Percentiles rank a stretch among this genome's conserved stretches.
Evolutionary conservation across 1,140 invertebrate genomes (phyloP).

Genomic region (Lerema accius): DNA sequence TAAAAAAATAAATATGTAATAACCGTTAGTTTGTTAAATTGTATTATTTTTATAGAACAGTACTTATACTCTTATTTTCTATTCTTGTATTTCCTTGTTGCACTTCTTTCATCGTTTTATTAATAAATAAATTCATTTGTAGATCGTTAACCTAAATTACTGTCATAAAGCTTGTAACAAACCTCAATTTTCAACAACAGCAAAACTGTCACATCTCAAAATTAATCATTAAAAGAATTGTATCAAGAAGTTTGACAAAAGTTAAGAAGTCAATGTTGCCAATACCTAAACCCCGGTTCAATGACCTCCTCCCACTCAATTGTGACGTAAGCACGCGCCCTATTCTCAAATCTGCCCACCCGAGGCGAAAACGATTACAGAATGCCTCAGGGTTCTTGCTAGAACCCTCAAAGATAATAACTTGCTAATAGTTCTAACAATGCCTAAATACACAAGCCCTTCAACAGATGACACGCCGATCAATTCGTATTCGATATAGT

Average conservation of each 20-base stretch:
- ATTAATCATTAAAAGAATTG: not conserved
- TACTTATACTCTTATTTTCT: no score
- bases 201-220: no score
- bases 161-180: no score
- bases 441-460: constrained; percentile 57
- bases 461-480: constrained; percentile 61
- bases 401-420: constrained; percentile 51
- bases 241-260: not conserved
- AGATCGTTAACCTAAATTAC: no score
- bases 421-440: constrained; percentile 56
- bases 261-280: not conserved
- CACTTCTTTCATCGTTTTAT: no score
- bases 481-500: constrained; percentile 48
- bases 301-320: constrained; percentile 48
- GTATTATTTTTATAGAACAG: no score
- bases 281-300: constrained; percentile 34
- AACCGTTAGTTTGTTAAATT: no score
- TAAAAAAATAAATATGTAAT: not conserved
- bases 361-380: constrained; percentile 64
- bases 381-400: constrained; percentile 40
- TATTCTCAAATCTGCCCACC: constrained; percentile 51
- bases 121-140: no score
- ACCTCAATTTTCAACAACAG: no score
- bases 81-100: no score
- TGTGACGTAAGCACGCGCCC: constrained; percentile 46